Conservation (phyloP, 2,888 invertebrate species). For the Serripes groenlandicus region DNA sequence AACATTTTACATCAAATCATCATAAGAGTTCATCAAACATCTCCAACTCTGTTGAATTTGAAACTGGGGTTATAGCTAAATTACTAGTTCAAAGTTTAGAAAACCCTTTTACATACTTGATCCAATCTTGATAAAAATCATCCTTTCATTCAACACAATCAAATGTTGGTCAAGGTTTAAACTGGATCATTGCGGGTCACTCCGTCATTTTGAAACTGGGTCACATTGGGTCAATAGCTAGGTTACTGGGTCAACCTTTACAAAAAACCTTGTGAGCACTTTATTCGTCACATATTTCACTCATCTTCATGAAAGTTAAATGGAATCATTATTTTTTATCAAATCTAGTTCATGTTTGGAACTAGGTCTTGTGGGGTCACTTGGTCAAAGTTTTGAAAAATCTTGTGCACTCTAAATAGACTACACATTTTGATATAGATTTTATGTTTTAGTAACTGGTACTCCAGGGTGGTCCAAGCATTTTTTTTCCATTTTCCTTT, state of each 20-base stretch:
- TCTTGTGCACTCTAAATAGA: too few relatives aligned
- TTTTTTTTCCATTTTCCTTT: too few relatives aligned
- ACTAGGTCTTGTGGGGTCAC: neutral
- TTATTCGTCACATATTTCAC: neutral
- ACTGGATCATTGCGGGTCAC: neutral
- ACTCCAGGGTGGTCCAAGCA: too few relatives aligned
- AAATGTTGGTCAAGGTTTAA: neutral
- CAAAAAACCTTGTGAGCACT: neutral
- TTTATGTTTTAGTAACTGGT: too few relatives aligned
- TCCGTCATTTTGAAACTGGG: neutral
- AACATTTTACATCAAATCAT: neutral
- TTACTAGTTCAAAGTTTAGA: neutral
- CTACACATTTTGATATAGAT: too few relatives aligned
- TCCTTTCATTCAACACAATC: neutral
- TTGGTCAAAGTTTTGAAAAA: too few relatives aligned
- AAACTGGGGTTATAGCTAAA: neutral
- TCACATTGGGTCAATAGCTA: neutral
- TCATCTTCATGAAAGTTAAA: neutral
- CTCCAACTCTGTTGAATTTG: neutral
- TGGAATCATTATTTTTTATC: neutral
- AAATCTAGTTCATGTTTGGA: neutral
- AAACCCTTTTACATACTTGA: neutral
- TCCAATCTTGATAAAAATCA: too few relatives aligned
- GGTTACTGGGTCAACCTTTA: neutral
- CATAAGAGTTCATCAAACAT: neutral